phyloP scores from a whole-genome alignment of 2,888 invertebrate species.

The Apamea epomidion region DNA sequence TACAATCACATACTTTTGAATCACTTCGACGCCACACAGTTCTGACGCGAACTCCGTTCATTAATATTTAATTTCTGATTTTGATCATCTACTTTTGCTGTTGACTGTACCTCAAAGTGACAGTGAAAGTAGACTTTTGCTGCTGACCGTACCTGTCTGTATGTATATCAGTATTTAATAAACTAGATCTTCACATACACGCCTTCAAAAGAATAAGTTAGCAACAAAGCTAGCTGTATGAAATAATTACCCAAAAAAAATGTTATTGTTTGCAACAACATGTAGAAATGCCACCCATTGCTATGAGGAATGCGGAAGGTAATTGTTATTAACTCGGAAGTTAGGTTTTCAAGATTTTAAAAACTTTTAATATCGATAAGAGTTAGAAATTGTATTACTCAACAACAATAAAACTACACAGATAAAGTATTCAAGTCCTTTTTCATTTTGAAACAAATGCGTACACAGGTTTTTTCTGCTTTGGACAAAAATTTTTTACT shows the following conservation, averaged over 20 bases:
- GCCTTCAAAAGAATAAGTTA: not conserved
- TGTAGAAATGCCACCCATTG: not conserved
- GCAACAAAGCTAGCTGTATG: slow-evolving; percentile 17
- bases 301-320: not conserved
- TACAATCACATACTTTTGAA: no score
- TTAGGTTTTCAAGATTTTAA: not conserved
- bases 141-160: not conserved
- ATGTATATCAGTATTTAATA: not conserved
- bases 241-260: slow-evolving; percentile 22
- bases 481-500: not conserved
- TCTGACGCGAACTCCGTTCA: no score
- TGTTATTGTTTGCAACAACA: slow-evolving; percentile 5
- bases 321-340: not conserved
- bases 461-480: not conserved
- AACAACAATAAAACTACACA: not conserved
- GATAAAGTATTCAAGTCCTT: not conserved
- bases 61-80: no score
- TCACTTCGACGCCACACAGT: no score
- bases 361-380: not conserved
- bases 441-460: not conserved
- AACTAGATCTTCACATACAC: not conserved
- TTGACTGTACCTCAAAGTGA: not conserved
- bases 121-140: not conserved
- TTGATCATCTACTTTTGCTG: no score
- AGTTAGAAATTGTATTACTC: not conserved